Base-by-base conservation (phyloP, 2,113 vertebrate species). In the Ptilonorhynchus violaceus region DNA sequence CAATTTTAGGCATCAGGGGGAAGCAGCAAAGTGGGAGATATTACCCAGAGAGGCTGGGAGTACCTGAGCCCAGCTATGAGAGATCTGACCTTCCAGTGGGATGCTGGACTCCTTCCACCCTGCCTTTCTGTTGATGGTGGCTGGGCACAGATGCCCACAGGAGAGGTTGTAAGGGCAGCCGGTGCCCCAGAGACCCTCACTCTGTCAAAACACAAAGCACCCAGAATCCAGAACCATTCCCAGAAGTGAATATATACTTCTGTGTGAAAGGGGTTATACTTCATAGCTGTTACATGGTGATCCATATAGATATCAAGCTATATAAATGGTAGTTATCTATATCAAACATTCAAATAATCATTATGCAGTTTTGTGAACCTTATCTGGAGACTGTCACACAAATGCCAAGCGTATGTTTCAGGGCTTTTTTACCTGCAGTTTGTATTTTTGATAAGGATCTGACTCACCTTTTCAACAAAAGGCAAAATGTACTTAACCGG, bases 81-180 rank as follows among this genome's bases (percentile, higher is more conserved):
- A 82, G 35, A 55, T 31, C 12, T 37, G 35, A 60, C 25, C 20
- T 77, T 60, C 46, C 64, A 20, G 35, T 23, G 16, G 31, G 39
- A 30, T 47, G 62, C 6, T 52, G 30, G n/a, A 35, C 37, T 20
- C 27, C 58, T 55, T 82, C 70, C 70, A 53, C 8, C 19, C 19
- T 27, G 31, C 46, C 23, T 16, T 77, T 33, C 49, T 0, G 0
- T 55, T 46, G 12, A 28, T 5, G 0, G 3, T 12, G 23, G 27
- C 35, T 78, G 46, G 39, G 24, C 13, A 1, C 50, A 49, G 18
- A 11, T 60, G 14, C 39, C 49, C 5, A 2, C 28, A 12, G 52
- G 28, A 46, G 52, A 21, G 24, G 52, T 44, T n/a, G 11, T 19
- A 37, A 47, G 22, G 49, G 53, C 37, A 77, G 59, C 22, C 64